Conservation (phyloP, 2,113 vertebrate genomes). For the Strix uralensis region DNA sequence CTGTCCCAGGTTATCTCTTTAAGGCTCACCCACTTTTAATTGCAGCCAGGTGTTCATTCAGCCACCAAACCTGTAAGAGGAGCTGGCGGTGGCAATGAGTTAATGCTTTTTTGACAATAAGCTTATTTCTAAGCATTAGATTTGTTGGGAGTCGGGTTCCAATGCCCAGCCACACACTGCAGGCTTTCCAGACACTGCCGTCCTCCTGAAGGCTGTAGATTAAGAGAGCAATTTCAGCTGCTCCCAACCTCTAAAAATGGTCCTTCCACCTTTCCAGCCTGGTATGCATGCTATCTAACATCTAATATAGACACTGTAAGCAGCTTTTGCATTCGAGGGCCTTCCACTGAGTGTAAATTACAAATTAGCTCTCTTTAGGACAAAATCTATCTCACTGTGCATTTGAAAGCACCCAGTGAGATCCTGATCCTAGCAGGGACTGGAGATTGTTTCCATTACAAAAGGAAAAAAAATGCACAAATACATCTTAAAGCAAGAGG, state of each 20-base stretch:
- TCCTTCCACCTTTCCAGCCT: neutral
- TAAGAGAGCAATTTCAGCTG: neutral
- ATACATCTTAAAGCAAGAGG: neutral
- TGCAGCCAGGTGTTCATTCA: neutral
- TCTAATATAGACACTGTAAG: neutral
- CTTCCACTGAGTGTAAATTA: neutral
- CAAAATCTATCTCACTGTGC: neutral
- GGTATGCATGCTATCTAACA: neutral
- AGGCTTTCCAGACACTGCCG: neutral
- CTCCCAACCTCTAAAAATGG: neutral
- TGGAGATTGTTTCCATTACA: neutral
- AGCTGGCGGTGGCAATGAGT: neutral
- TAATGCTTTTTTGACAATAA: neutral
- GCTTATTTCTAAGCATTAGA: neutral
- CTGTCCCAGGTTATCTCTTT: neutral
- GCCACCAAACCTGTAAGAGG: neutral
- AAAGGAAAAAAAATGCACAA: neutral
- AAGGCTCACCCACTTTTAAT: neutral
- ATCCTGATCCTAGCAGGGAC: neutral
- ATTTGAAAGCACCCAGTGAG: neutral
- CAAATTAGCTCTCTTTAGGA: neutral
- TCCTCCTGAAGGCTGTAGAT: neutral
- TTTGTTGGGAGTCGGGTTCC: neutral
- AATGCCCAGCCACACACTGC: accelerated
- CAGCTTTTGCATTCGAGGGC: neutral